Evolutionary conservation across 2,888 invertebrate genomes (phyloP).

Genomic region (Pseudanteris insignis): DNA sequence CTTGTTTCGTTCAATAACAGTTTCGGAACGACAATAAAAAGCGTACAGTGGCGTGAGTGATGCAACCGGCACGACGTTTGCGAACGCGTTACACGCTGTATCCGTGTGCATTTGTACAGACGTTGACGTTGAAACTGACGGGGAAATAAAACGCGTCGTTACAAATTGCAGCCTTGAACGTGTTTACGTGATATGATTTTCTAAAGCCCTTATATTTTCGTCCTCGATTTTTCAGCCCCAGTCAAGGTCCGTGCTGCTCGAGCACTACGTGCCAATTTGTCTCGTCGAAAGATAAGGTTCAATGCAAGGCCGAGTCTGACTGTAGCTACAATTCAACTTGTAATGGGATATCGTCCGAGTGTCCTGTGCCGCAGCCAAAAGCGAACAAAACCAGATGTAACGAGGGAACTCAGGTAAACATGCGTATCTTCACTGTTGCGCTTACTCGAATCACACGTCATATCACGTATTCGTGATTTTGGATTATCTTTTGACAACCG

Average conservation of each 20-base stretch:
- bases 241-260: slow-evolving; percentile 96
- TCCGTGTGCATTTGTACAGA: slow-evolving; percentile 1
- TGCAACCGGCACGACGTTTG: too few species aligned
- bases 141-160: slow-evolving; percentile 26
- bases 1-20: too few species aligned
- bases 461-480: too few species aligned
- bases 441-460: too few species aligned
- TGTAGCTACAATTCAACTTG: slow-evolving; percentile 91
- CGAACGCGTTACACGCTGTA: too few species aligned
- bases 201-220: slow-evolving; percentile 24
- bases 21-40: too few species aligned
- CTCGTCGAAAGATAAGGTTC: slow-evolving; percentile 71
- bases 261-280: slow-evolving; percentile 82
- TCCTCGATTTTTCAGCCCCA: slow-evolving; percentile 76
- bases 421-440: too few species aligned
- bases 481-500: too few species aligned
- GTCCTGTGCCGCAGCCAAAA: slow-evolving; percentile 84
- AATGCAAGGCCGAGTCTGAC: slow-evolving; percentile 86
- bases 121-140: too few species aligned
- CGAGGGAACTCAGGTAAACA: slow-evolving; percentile 78
- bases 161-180: slow-evolving; percentile 36
- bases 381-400: slow-evolving; percentile 95
- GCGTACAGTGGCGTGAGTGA: too few species aligned
- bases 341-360: slow-evolving; percentile 84
- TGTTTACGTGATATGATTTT: slow-evolving; percentile 39